Percentiles rank a stretch among this genome's conserved stretches.
Conservation (phyloP, 2,888 invertebrate species). For the Beris morrisii region DNA sequence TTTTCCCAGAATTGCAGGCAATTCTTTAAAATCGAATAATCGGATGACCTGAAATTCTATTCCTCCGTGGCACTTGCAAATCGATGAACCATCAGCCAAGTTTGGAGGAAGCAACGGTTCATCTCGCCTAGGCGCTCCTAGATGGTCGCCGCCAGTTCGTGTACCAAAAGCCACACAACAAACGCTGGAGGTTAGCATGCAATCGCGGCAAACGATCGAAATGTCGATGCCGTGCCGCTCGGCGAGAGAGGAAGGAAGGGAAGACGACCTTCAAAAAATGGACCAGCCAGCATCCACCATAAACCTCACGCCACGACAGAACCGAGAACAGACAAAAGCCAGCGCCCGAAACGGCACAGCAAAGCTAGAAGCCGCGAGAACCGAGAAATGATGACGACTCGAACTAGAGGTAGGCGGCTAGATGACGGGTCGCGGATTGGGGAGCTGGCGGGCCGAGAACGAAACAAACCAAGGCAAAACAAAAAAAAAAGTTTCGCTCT, state of each 20-base stretch:
- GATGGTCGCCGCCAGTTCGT: too few species aligned
- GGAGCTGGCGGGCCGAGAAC: neutral
- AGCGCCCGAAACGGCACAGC: neutral
- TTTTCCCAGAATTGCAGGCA: too few species aligned
- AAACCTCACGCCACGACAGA: conserved; percentile 3
- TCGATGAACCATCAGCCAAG: too few species aligned
- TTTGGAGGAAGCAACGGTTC: too few species aligned
- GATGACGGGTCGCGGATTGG: neutral
- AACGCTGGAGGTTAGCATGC: neutral
- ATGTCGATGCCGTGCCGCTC: neutral
- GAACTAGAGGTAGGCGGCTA: neutral
- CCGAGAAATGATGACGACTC: neutral
- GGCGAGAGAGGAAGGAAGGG: conserved; percentile 14
- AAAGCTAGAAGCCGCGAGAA: neutral
- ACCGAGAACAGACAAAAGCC: conserved; percentile 3
- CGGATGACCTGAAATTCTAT: too few species aligned
- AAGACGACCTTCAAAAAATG: conserved; percentile 35
- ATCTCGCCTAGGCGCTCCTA: too few species aligned
- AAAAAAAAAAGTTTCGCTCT: neutral
- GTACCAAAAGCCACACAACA: neutral
- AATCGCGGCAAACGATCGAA: neutral
- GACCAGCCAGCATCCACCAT: conserved; percentile 28
- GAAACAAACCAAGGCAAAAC: neutral
- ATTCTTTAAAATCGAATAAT: too few species aligned
- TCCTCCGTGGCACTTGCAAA: too few species aligned